Conservation (phyloP, 2,113 vertebrate genomes). For the Rhineura floridana region DNA sequence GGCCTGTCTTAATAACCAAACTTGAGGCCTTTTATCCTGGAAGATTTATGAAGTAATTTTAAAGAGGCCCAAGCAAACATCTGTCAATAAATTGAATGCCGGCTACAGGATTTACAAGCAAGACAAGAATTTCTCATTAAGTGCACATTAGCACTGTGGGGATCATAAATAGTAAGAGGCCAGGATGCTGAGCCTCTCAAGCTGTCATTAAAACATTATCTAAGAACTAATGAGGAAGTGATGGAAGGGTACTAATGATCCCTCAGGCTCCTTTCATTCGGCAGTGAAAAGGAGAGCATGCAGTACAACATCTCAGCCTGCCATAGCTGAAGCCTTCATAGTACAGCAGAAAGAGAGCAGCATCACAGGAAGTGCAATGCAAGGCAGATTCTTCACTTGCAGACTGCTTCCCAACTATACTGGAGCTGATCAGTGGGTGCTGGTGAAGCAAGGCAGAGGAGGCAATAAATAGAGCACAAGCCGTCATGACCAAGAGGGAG, state of each 20-base stretch:
- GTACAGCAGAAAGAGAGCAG: not conserved
- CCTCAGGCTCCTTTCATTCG: conserved; percentile 67
- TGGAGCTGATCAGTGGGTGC: not conserved
- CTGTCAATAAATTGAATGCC: conserved; percentile 90
- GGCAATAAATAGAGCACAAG: not conserved
- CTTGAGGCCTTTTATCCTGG: conserved; percentile 87
- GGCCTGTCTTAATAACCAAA: conserved; percentile 86
- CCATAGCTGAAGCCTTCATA: not conserved
- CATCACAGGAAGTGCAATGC: not conserved
- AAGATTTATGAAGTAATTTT: conserved; percentile 93
- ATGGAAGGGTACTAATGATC: conserved; percentile 79
- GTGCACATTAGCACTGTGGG: conserved; percentile 87
- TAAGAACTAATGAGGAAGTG: conserved; percentile 85
- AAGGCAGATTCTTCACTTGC: not conserved
- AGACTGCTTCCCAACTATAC: not conserved
- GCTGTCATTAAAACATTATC: conserved; percentile 85
- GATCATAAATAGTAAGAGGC: conserved; percentile 85
- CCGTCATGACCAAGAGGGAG: no score
- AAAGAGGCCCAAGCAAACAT: conserved; percentile 90
- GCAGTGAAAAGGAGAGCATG: conserved; percentile 22
- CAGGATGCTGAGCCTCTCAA: conserved; percentile 78
- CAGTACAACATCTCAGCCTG: conserved; percentile 30
- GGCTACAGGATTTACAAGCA: conserved; percentile 88
- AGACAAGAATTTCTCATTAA: conserved; percentile 91
- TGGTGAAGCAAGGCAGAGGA: not conserved